Evolutionary conservation across 2,113 vertebrate species (phyloP), one percentile per base, ranked within the genome.

Genomic region (Regulus satrapa): DNA sequence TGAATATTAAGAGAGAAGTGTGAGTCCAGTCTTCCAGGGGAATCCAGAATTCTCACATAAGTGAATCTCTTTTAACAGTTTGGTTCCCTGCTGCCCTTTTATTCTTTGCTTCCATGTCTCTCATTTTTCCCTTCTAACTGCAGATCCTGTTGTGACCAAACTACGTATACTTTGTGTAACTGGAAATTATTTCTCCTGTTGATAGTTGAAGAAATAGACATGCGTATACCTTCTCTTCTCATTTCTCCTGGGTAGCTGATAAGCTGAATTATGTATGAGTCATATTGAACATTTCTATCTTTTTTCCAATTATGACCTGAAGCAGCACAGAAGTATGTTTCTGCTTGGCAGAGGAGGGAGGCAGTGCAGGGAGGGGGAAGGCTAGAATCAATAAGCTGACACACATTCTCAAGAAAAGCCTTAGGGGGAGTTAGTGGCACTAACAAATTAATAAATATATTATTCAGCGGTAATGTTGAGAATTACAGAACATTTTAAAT

Each of bases 241-340:
- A 80, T 97, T 96, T 94, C 95, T 97, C 95, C 87, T 95, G 95
- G 97, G 94, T 94, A 87, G 92, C 94, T 94, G 96, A 97, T 97
- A 97, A 97, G 89, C 93, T 97, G 96, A 98, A 98, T 97, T 97
- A 97, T 97, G 95, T 96, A 97, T 97, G 96, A 97, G 96, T 94
- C 97, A 96, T 96, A 96, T 96, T 95, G 97, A 97, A 93, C 96
- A 92, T 95, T 96, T 97, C 96, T 97, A 94, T 96, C 96, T 97
- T 97, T 97, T 97, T 94, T 95, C 96, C 97, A 96, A 89, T 97
- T 97, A 97, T 90, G 94, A 96, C 96, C 96, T 80, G 91, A 89
- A 97, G 95, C 96, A 88, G 94, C 94, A 72, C 43, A 95, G 94
- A 94, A 95, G 94, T 96, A 61, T 15, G 94, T 95, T 95, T 85